Evolutionary conservation across 2,888 invertebrate genomes (phyloP).

Genomic region (Amaurobius ferox): DNA sequence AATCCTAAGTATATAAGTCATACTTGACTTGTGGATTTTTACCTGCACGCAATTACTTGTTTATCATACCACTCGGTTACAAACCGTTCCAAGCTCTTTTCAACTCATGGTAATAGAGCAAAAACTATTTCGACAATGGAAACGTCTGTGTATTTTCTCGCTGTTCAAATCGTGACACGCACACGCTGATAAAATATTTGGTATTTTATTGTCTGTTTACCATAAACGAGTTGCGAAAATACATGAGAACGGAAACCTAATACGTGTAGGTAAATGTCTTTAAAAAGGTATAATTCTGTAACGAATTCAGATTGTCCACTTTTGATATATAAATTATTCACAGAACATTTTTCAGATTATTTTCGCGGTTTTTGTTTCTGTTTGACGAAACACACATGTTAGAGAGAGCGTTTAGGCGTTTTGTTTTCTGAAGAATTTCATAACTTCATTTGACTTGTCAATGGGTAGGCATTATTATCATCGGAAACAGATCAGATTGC

Average conservation of each 20-base stretch:
- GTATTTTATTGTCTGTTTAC: slow-evolving; percentile 36
- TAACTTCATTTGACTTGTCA: slow-evolving; percentile 32
- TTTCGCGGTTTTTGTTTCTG: no score
- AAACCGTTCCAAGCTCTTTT: slow-evolving; percentile 33
- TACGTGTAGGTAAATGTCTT: slow-evolving; percentile 33
- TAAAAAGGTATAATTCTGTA: slow-evolving; percentile 49
- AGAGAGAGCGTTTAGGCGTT: no score
- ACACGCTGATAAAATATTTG: slow-evolving; percentile 34
- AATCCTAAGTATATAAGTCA: not conserved
- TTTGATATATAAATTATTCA: not conserved
- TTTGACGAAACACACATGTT: no score
- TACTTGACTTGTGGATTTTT: slow-evolving; percentile 25
- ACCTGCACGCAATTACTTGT: slow-evolving; percentile 46
- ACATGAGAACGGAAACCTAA: slow-evolving; percentile 15
- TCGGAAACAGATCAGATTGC: slow-evolving; percentile 22
- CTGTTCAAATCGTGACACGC: slow-evolving; percentile 49
- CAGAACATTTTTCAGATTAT: no score
- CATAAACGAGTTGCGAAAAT: slow-evolving; percentile 27
- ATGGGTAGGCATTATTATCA: slow-evolving; percentile 49
- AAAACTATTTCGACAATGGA: slow-evolving; percentile 15
- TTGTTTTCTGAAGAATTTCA: slow-evolving; percentile 22
- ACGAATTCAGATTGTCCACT: not conserved
- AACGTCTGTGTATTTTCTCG: slow-evolving; percentile 1
- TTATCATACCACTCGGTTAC: slow-evolving; percentile 28
- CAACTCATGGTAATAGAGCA: not conserved